These are phyloP conservation scores for Dromococcyx pavoninus DNA, from an alignment of 2,797 vertebrate genomes.

Conservation along the genomic window DNA sequence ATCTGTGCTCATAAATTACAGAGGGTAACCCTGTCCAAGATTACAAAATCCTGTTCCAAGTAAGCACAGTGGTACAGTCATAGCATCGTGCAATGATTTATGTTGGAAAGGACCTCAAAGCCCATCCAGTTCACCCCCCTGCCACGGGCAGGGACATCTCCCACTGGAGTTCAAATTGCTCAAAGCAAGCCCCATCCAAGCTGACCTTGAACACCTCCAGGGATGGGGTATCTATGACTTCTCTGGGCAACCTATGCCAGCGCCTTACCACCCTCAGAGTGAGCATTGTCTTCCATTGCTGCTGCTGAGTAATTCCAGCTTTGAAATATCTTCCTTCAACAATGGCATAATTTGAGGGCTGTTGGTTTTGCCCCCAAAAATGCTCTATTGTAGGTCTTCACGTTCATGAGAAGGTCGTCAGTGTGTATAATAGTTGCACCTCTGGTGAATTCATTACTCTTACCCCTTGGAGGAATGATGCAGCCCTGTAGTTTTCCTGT, in stretches of 20 bases:
- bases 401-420: background rate
- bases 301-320: background rate
- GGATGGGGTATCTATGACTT: too few species aligned
- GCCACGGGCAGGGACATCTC: too few species aligned
- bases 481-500: background rate
- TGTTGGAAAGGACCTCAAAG: too few species aligned
- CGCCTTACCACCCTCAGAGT: too few species aligned
- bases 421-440: too few species aligned
- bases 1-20: background rate
- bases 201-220: too few species aligned
- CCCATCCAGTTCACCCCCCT: too few species aligned
- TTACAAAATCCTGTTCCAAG: background rate
- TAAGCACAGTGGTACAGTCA: background rate
- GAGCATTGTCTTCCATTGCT: background rate
- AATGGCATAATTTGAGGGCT: background rate
- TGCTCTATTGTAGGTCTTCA: background rate
- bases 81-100: too few species aligned
- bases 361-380: background rate
- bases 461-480: background rate
- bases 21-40: background rate
- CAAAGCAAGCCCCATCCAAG: too few species aligned
- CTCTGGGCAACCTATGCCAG: too few species aligned
- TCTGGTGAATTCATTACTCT: background rate
- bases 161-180: too few species aligned
- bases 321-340: background rate